Conservation (phyloP, 2,888 invertebrate species). For the Steromphala cineraria region DNA sequence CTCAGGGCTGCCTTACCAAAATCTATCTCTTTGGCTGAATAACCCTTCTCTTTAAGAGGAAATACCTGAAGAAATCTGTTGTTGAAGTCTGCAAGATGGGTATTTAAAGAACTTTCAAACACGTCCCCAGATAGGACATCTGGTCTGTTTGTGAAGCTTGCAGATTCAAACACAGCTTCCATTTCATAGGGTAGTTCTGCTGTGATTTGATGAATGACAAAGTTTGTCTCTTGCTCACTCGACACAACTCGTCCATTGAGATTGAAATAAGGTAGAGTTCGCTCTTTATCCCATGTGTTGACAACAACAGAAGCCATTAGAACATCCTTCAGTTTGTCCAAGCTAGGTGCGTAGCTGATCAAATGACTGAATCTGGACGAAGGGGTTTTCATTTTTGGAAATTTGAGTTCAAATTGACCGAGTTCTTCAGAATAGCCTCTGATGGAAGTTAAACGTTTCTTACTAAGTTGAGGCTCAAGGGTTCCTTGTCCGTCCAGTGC, state of each 20-base stretch:
- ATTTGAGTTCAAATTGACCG: constrained; percentile 84
- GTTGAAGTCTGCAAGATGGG: constrained; percentile 79
- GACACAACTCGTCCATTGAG: constrained; percentile 68
- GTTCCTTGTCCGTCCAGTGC: constrained; percentile 79
- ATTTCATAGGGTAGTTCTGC: constrained; percentile 84
- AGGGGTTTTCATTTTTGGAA: constrained; percentile 73
- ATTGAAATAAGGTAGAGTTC: constrained; percentile 61
- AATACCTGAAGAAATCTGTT: constrained; percentile 89
- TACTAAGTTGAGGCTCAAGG: constrained; percentile 61
- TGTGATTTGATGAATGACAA: constrained; percentile 74
- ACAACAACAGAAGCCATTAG: constrained; percentile 60
- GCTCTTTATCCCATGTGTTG: constrained; percentile 65
- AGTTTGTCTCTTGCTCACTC: constrained; percentile 72
- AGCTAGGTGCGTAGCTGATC: constrained; percentile 57
- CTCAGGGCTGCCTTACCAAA: constrained; percentile 91
- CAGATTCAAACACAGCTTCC: constrained; percentile 88
- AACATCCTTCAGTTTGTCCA: constrained; percentile 68
- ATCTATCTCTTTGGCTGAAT: constrained; percentile 78
- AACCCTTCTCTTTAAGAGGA: constrained; percentile 83
- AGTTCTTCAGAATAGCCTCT: constrained; percentile 86
- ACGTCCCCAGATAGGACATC: constrained; percentile 63
- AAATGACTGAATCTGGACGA: constrained; percentile 62
- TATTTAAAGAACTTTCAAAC: constrained; percentile 50
- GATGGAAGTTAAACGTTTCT: constrained; percentile 78
- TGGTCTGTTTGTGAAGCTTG: constrained; percentile 77